Evolutionary conservation across 2,888 invertebrate species (phyloP).

Genomic region (Gymnosoma rotundatum): DNA sequence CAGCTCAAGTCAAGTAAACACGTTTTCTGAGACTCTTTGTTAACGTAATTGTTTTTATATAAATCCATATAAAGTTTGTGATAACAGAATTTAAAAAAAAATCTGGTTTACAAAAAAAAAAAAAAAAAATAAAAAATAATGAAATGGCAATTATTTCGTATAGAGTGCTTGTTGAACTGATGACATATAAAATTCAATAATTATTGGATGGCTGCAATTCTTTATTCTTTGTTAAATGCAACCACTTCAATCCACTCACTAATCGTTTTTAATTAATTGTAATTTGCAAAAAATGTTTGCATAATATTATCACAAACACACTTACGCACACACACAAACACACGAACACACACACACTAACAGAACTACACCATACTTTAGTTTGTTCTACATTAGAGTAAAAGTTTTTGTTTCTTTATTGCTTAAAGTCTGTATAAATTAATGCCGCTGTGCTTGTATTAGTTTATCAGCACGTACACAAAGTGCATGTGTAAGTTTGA

Average conservation of each 20-base stretch:
- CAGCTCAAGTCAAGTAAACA: too few species aligned
- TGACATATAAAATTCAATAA: not conserved
- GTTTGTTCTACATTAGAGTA: slow-evolving; percentile 48
- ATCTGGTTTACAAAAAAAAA: too few species aligned
- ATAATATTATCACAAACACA: slow-evolving; percentile 62
- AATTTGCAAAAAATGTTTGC: slow-evolving; percentile 68
- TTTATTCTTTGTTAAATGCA: slow-evolving; percentile 50
- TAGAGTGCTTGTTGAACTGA: not conserved
- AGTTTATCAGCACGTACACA: slow-evolving; percentile 18
- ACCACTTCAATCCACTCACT: slow-evolving; percentile 64
- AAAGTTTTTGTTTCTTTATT: slow-evolving; percentile 30
- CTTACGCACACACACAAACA: not conserved
- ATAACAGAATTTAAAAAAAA: too few species aligned
- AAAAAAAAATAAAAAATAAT: too few species aligned
- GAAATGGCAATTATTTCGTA: too few species aligned
- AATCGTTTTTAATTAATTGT: slow-evolving; percentile 71
- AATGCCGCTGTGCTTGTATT: slow-evolving; percentile 31
- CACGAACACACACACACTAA: not conserved
- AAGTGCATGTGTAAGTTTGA: not conserved
- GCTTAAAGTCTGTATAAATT: slow-evolving; percentile 31
- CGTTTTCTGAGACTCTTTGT: too few species aligned
- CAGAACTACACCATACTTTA: slow-evolving; percentile 16
- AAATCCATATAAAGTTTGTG: too few species aligned
- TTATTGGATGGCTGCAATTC: slow-evolving; percentile 32
- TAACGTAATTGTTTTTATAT: too few species aligned